These are phyloP conservation scores for Pocillopora meandrina DNA, from an alignment of 92 coral and sea anemone genomes.

Conservation along the genomic window DNA sequence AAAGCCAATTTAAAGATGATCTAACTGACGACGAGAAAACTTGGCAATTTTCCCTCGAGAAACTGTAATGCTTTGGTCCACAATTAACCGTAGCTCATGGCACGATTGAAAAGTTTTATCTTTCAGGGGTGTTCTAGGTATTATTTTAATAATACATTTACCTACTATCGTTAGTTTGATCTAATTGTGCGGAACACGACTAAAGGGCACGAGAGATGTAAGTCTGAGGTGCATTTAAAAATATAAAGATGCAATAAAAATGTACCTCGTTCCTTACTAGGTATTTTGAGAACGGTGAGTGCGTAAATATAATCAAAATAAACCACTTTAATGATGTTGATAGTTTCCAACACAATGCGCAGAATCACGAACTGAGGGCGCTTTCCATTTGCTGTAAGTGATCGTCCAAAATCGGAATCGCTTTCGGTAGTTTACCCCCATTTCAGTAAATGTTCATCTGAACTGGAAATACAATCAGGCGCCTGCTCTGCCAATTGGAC, in stretches of 20 bases:
- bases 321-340: not conserved
- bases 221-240: not conserved
- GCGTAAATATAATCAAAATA: not conserved
- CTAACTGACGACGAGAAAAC: not conserved
- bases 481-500: no score
- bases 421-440: no score
- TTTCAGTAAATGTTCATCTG: no score
- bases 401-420: no score
- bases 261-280: not conserved
- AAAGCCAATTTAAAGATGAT: not conserved
- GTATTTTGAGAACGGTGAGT: not conserved
- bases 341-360: not conserved
- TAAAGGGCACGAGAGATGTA: not conserved
- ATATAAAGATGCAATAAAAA: not conserved
- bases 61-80: not conserved
- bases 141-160: slow-evolving; percentile 16
- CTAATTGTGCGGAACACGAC: not conserved
- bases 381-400: no score
- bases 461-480: no score
- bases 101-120: not conserved
- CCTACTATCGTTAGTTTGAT: not conserved
- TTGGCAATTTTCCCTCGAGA: not conserved
- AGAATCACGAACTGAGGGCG: not conserved
- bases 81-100: no score
- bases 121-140: not conserved